Evolutionary conservation across 2,888 invertebrate species (phyloP).

Genomic region (Cheilosia urbana): DNA sequence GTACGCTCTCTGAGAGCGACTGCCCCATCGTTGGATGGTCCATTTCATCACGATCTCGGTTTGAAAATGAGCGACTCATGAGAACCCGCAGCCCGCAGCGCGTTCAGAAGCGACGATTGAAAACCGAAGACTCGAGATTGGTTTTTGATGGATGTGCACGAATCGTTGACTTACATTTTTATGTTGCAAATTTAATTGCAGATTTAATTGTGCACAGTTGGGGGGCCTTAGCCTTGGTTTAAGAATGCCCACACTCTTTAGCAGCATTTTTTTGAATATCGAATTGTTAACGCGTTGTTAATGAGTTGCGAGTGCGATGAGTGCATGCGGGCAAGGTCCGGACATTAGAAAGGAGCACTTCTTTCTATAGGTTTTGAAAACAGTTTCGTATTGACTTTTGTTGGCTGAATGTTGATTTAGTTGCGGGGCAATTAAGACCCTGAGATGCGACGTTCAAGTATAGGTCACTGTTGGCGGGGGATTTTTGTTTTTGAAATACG

Average conservation of each 20-base stretch:
- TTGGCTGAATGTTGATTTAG: not conserved
- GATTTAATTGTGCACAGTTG: conserved; percentile 20
- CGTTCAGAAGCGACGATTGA: conserved; percentile 6
- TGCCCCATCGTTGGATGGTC: conserved; percentile 28
- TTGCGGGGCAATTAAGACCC: conserved; percentile 32
- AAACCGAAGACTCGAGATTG: conserved; percentile 40
- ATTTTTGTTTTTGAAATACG: not conserved
- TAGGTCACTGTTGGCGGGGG: not conserved
- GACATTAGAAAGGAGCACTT: conserved; percentile 53
- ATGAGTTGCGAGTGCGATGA: conserved; percentile 32
- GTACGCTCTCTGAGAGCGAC: conserved; percentile 13
- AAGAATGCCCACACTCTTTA: conserved; percentile 4
- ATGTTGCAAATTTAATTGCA: conserved; percentile 60
- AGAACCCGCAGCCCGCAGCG: not conserved
- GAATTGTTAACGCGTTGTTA: conserved; percentile 12
- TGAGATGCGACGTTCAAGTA: conserved; percentile 41
- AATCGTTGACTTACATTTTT: conserved; percentile 41
- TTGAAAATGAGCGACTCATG: conserved; percentile 33
- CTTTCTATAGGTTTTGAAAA: conserved; percentile 7
- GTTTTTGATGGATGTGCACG: conserved; percentile 59
- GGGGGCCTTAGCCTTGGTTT: conserved; percentile 32
- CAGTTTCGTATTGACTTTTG: not conserved
- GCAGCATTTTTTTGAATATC: conserved; percentile 25
- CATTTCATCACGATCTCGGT: conserved; percentile 65
- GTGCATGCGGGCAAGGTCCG: conserved; percentile 33